Evolutionary conservation across 2,113 vertebrate genomes (phyloP).

Genomic region (Pituophis catenifer): DNA sequence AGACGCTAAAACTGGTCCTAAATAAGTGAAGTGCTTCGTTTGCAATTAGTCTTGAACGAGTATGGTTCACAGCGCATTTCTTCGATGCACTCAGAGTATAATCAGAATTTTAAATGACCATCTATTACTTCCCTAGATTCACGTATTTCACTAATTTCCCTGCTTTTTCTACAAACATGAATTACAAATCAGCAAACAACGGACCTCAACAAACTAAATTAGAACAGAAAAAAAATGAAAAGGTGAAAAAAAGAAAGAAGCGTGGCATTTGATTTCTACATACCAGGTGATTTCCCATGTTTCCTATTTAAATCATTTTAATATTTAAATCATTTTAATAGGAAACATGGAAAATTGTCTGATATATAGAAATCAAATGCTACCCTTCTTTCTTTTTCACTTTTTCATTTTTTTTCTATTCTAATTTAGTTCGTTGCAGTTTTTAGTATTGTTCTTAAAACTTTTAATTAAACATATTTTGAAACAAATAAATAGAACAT

Average conservation of each 20-base stretch:
- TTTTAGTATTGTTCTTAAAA: neutral
- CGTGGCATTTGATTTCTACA: neutral
- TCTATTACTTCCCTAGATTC: neutral
- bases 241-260: too few relatives aligned
- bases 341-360: neutral
- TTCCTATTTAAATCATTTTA: neutral
- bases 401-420: neutral
- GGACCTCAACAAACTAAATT: neutral
- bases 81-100: conserved; percentile 2
- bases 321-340: neutral
- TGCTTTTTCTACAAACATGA: neutral
- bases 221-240: neutral
- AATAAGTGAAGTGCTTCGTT: conserved; percentile 27
- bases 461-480: neutral
- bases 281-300: neutral
- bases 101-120: neutral
- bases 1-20: conserved; percentile 21
- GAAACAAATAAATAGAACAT: neutral
- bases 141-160: neutral
- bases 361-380: neutral
- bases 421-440: neutral
- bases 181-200: too few relatives aligned
- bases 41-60: conserved; percentile 38
- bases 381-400: neutral
- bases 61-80: conserved; percentile 7